Evolutionary conservation across 2,888 invertebrate species (phyloP), one percentile per base, ranked within the genome.

Genomic region (Protonemura montana): DNA sequence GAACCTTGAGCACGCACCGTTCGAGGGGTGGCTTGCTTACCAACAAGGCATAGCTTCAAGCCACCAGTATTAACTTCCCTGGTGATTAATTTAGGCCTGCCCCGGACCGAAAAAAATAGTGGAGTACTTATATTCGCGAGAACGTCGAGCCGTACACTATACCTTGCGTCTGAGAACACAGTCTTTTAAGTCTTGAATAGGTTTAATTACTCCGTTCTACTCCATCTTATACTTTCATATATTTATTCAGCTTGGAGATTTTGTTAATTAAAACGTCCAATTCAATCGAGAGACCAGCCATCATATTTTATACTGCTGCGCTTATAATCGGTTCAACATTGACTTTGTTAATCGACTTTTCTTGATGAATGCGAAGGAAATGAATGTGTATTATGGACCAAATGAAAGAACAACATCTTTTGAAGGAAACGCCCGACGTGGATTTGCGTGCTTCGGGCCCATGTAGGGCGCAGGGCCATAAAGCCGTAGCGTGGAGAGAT

Each of bases 331-430:
- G 59, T 84, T 84, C 42, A 84, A 84, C 84, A 84, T 84, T 84
- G 84, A 84, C 84, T 84, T 84, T 84, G 84, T 84, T 84, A 84
- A 84, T 84, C 84, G 84, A 84, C 84, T 84, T 84, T 84, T 76
- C 84, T 76, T 84, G 59, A 84, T 84, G 84, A 84, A 84, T 76
- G 59, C 27, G 26, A 41, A 76, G 29, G 84, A 27, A 59, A 84
- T 27, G 84, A 27, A 76, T n/a, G 81, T 76, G 59, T 84, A 59
- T 84, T 84, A 35, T 82, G 82, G 41, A 41, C 82, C 35, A 82
- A 82, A 82, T 82, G 82, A 41, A 82, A 82, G 41, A 82, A 82
- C 82, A 82, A 82, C 82, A 82, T 41, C 35, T 41, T 27, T n/a
- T 42, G 83, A 27, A 29, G 84, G 84, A 59, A 84, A 84, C 84